Percentiles rank a stretch among this genome's conserved stretches.
These are phyloP conservation scores for Melozone crissalis DNA, from an alignment of 2,113 vertebrate genomes.

Conservation along the genomic window DNA sequence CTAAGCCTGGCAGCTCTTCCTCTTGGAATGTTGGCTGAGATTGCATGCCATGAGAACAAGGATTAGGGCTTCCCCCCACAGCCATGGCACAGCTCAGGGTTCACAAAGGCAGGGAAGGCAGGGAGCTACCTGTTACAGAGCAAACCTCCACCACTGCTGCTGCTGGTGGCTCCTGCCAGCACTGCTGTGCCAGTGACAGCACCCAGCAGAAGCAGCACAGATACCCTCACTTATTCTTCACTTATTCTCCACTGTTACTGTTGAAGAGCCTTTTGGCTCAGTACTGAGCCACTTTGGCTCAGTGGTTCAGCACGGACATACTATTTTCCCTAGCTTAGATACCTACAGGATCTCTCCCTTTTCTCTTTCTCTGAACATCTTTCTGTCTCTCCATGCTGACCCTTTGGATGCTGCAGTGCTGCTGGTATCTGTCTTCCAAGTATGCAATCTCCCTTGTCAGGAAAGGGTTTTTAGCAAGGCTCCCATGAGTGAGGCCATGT, in stretches of 20 bases:
- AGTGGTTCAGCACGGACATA: neutral
- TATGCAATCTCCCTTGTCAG: neutral
- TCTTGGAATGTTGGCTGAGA: neutral
- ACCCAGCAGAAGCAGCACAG: neutral
- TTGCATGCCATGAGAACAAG: neutral
- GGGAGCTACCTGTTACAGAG: neutral
- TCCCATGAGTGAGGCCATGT: neutral
- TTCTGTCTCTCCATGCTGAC: neutral
- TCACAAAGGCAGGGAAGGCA: neutral
- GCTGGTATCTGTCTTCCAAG: neutral
- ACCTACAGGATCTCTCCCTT: neutral
- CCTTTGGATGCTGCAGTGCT: accelerated
- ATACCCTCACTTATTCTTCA: neutral
- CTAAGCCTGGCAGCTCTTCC: neutral
- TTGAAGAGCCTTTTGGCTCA: neutral
- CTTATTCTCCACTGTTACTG: neutral
- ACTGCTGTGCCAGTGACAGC: neutral
- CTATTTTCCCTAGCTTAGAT: neutral
- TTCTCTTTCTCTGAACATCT: neutral
- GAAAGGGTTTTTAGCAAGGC: neutral
- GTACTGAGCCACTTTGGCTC: neutral
- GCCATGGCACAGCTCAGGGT: neutral
- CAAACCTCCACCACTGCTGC: neutral
- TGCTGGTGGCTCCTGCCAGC: neutral
- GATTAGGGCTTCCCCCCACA: neutral